These are phyloP conservation scores for Nycticebus coucang DNA, from an alignment of 2,113 vertebrate genomes.

Conservation along the genomic window DNA sequence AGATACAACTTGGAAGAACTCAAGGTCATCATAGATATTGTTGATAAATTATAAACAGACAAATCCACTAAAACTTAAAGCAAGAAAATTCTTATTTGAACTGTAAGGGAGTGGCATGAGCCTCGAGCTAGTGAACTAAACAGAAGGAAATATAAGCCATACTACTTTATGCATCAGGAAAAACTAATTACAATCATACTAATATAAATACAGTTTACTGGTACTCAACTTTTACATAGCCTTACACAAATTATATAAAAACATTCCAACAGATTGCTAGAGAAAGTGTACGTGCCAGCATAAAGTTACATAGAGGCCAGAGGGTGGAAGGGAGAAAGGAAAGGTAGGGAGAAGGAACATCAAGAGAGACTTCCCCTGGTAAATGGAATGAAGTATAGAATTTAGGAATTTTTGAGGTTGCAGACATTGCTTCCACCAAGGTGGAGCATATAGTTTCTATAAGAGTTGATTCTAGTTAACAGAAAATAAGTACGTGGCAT, in stretches of 20 bases:
- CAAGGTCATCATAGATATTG: not conserved
- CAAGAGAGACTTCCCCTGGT: not conserved
- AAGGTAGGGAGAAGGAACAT: not conserved
- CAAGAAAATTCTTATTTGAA: not conserved
- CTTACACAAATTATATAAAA: not conserved
- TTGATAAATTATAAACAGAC: not conserved
- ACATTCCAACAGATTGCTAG: not conserved
- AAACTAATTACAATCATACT: not conserved
- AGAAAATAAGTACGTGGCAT: not conserved
- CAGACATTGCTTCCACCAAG: not conserved
- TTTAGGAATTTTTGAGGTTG: not conserved
- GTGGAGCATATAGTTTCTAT: not conserved
- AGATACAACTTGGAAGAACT: conserved; percentile 2
- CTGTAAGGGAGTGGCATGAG: not conserved
- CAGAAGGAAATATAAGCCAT: not conserved
- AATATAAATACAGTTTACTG: not conserved
- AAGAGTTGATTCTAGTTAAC: not conserved
- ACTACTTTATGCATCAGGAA: not conserved
- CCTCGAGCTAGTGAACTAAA: not conserved
- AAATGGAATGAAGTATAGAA: not conserved
- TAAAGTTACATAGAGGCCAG: not conserved
- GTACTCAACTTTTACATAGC: conserved; percentile 3
- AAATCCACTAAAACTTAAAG: not conserved
- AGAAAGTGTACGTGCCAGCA: not conserved
- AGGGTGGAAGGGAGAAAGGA: not conserved